phyloP scores from a whole-genome alignment of 2,888 invertebrate species.

The Hyppa rectilinea region DNA sequence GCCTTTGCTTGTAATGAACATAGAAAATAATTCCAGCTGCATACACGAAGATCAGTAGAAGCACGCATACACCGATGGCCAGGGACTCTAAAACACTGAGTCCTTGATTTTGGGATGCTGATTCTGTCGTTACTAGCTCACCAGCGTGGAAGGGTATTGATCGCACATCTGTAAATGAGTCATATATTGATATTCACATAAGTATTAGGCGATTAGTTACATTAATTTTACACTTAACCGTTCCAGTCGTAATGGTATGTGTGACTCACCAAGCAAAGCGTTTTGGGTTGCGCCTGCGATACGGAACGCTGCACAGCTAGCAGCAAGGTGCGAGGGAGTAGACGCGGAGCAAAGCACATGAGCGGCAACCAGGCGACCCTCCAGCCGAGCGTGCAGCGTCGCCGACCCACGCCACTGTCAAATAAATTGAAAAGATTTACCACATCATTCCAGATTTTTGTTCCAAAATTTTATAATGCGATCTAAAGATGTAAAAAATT shows the following conservation, averaged over 20 bases:
- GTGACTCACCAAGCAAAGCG: slow-evolving; percentile 79
- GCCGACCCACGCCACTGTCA: slow-evolving; percentile 95
- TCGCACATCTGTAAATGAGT: slow-evolving; percentile 91
- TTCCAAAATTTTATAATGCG: slow-evolving; percentile 49
- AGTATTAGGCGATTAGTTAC: slow-evolving; percentile 43
- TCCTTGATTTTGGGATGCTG: slow-evolving; percentile 89
- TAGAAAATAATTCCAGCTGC: slow-evolving; percentile 96
- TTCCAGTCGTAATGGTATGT: slow-evolving; percentile 22
- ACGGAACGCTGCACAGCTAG: slow-evolving; percentile 96
- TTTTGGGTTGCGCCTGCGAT: slow-evolving; percentile 94
- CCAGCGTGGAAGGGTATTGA: slow-evolving; percentile 95
- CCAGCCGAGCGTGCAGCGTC: slow-evolving; percentile 93
- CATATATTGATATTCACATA: slow-evolving; percentile 44
- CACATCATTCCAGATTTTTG: slow-evolving; percentile 58
- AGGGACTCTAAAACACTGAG: slow-evolving; percentile 94
- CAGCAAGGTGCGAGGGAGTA: slow-evolving; percentile 91
- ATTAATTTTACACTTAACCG: slow-evolving; percentile 40
- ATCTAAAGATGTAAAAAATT: slow-evolving; percentile 65
- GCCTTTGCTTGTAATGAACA: slow-evolving; percentile 93
- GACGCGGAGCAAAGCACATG: slow-evolving; percentile 94
- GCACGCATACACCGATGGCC: slow-evolving; percentile 95
- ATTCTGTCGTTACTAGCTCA: slow-evolving; percentile 87
- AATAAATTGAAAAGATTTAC: slow-evolving; percentile 57
- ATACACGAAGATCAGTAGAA: slow-evolving; percentile 95
- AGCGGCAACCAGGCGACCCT: slow-evolving; percentile 95